These are phyloP conservation scores for Galerucella nymphaeae DNA, from an alignment of 2,888 invertebrate genomes.

Conservation along the genomic window DNA sequence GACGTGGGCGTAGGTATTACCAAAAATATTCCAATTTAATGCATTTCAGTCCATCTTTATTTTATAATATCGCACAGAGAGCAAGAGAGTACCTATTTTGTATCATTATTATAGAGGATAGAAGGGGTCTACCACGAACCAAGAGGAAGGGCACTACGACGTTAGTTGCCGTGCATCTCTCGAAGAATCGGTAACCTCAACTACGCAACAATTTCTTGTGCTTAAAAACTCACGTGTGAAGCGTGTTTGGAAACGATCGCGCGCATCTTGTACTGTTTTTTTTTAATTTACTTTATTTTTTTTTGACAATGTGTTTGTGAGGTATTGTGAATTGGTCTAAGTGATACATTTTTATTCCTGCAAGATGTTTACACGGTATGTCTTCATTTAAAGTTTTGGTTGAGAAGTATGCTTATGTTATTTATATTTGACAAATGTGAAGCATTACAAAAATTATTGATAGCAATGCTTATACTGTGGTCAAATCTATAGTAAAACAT, in stretches of 20 bases:
- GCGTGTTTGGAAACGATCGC: slow-evolving; percentile 44
- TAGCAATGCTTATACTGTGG: slow-evolving; percentile 4
- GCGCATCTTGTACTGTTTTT: slow-evolving; percentile 47
- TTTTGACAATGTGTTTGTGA: slow-evolving; percentile 26
- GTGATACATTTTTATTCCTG: slow-evolving; percentile 2
- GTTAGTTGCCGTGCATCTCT: slow-evolving; percentile 57
- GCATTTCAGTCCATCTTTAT: slow-evolving; percentile 31
- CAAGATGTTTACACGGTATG: slow-evolving; percentile 20
- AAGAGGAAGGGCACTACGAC: slow-evolving; percentile 58
- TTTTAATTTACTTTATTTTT: slow-evolving; percentile 25
- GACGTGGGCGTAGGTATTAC: background rate
- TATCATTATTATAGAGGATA: slow-evolving; percentile 50
- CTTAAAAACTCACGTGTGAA: slow-evolving; percentile 55
- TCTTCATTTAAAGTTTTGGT: background rate
- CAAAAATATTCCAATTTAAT: slow-evolving; percentile 30
- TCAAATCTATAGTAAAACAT: background rate
- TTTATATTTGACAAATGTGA: slow-evolving; percentile 5
- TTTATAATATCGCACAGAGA: slow-evolving; percentile 44
- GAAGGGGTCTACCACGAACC: slow-evolving; percentile 60
- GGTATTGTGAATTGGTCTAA: slow-evolving; percentile 12
- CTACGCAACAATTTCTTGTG: slow-evolving; percentile 50
- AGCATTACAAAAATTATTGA: slow-evolving; percentile 14
- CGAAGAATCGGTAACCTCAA: slow-evolving; percentile 56
- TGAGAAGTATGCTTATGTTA: background rate
- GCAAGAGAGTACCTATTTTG: slow-evolving; percentile 43